These are phyloP conservation scores for Vanessa cardui DNA, from an alignment of 2,888 invertebrate genomes.

Conservation along the genomic window DNA sequence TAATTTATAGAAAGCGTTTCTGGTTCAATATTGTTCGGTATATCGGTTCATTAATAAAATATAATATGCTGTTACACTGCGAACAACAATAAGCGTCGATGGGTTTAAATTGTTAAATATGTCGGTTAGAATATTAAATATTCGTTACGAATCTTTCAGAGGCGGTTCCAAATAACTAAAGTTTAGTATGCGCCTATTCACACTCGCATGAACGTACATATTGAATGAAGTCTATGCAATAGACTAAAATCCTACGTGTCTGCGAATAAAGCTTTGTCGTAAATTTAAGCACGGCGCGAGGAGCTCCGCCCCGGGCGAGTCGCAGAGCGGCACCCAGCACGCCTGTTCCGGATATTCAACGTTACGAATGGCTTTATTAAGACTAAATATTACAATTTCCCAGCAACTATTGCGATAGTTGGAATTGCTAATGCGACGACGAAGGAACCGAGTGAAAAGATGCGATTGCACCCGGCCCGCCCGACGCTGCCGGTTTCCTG, in stretches of 20 bases:
- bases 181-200: slow-evolving; percentile 39
- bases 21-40: slow-evolving; percentile 60
- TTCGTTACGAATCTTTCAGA: slow-evolving; percentile 44
- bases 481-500: slow-evolving; percentile 57
- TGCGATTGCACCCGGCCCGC: slow-evolving; percentile 66
- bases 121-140: slow-evolving; percentile 60
- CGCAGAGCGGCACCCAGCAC: slow-evolving; percentile 52
- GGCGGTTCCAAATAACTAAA: slow-evolving; percentile 43
- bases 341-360: slow-evolving; percentile 72
- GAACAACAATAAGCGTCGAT: slow-evolving; percentile 60
- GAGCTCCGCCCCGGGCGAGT: slow-evolving; percentile 59
- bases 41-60: slow-evolving; percentile 66
- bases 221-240: slow-evolving; percentile 42
- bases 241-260: slow-evolving; percentile 45
- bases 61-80: slow-evolving; percentile 56
- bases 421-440: slow-evolving; percentile 74
- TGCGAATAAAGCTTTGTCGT: slow-evolving; percentile 60
- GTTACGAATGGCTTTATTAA: slow-evolving; percentile 80
- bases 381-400: slow-evolving; percentile 79
- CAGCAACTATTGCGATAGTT: slow-evolving; percentile 71
- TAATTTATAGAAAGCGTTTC: slow-evolving; percentile 66
- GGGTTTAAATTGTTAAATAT: slow-evolving; percentile 61
- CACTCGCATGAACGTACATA: slow-evolving; percentile 36
- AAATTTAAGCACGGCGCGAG: slow-evolving; percentile 57
- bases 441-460: slow-evolving; percentile 71